Conservation (phyloP, 2,113 vertebrate genomes). For the Excalfactoria chinensis region DNA sequence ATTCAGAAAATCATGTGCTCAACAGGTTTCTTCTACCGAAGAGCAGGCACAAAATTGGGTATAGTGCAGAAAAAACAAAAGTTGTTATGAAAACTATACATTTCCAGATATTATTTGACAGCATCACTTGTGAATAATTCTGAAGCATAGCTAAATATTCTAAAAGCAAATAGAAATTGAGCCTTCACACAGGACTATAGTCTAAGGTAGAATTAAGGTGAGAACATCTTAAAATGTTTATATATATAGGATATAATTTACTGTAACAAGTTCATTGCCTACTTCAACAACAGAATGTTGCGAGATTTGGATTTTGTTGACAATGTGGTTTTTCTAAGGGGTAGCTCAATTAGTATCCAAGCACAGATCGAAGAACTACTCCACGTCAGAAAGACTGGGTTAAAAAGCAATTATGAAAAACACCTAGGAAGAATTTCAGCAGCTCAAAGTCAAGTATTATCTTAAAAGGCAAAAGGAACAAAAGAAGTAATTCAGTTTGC, state of each 20-base stretch:
- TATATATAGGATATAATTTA: not conserved
- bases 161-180: not conserved
- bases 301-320: not conserved
- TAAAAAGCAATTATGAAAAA: conserved; percentile 20
- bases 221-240: not conserved
- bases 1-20: not conserved
- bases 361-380: not conserved
- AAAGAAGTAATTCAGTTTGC: conserved; percentile 30
- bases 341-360: not conserved
- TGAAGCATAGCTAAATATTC: not conserved
- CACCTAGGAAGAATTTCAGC: conserved; percentile 25
- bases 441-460: conserved; percentile 28
- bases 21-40: not conserved
- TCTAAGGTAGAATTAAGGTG: not conserved
- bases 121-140: not conserved
- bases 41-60: not conserved
- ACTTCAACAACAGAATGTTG: not conserved
- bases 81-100: not conserved
- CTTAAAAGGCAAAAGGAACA: conserved; percentile 47
- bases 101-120: conserved; percentile 2
- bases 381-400: not conserved
- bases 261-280: not conserved
- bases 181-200: not conserved
- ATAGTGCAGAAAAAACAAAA: not conserved
- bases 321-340: not conserved